These are phyloP conservation scores for Drosophila kanapiae DNA, from an alignment of 1,140 invertebrate species.

Conservation along the genomic window DNA sequence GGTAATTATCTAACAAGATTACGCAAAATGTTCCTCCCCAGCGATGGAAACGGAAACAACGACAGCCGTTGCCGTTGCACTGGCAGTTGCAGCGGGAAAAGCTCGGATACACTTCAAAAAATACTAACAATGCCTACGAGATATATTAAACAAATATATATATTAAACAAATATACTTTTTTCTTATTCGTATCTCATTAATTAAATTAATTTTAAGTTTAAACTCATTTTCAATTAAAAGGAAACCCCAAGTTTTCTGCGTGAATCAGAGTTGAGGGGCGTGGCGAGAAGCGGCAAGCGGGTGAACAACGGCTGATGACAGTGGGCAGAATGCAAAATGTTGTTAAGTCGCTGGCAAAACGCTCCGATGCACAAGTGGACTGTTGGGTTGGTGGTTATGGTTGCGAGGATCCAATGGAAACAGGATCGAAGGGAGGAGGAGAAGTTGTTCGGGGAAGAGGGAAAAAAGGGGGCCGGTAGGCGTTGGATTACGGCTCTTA, in stretches of 20 bases:
- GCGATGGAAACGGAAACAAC: slow-evolving; percentile 47
- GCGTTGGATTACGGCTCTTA: slow-evolving; percentile 53
- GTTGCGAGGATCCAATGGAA: slow-evolving; percentile 18
- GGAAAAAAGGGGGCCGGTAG: neutral
- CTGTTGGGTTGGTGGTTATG: slow-evolving; percentile 52
- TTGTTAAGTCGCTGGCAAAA: slow-evolving; percentile 53
- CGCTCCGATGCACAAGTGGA: slow-evolving; percentile 54
- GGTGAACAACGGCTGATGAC: slow-evolving; percentile 41
- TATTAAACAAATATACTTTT: no score
- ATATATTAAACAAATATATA: no score
- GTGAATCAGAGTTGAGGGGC: neutral
- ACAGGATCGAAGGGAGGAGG: slow-evolving; percentile 2
- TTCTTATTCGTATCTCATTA: no score
- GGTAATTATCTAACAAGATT: slow-evolving; percentile 57
- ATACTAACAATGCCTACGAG: no score
- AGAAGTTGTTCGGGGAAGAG: neutral
- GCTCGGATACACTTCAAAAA: neutral
- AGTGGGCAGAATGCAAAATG: slow-evolving; percentile 56
- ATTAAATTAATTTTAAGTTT: no score
- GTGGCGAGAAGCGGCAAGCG: slow-evolving; percentile 3
- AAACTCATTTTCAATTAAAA: neutral
- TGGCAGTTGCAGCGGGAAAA: slow-evolving; percentile 2
- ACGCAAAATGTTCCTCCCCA: slow-evolving; percentile 44
- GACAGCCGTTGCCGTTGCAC: slow-evolving; percentile 29
- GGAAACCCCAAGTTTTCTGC: neutral